Evolutionary conservation across 2,888 invertebrate species (phyloP), one percentile per base, ranked within the genome.

Genomic region (Ectemnius lituratus): DNA sequence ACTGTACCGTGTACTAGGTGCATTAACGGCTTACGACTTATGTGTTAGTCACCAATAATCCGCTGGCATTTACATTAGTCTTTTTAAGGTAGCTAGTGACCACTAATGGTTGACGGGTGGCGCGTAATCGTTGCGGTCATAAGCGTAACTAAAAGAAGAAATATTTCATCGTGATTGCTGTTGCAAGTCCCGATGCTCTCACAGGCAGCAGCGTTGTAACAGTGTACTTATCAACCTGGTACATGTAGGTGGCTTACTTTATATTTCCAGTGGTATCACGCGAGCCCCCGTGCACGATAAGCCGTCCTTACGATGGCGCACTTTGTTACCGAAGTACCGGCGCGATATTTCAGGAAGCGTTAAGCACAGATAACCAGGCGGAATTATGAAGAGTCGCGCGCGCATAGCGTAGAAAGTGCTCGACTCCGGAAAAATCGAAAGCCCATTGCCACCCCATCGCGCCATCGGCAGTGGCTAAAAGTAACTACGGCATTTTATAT

Each of bases 401-500:
- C 3, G 23, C 52, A 52, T 14, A 8, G 1, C 8, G 37, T 1
- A 37, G 37, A 11, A 37, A 37, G 37, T 37, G n/a, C 52, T 52
- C 16, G n/a, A 16, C 52, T 52, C 4, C 52, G 65, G 13, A 61
- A 65, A 46, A 66, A 58, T 70, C 59, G 52, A 62, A 66, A 18
- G 65, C 13, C n/a, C 23, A 66, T 14, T 13, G 45, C 46, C 56
- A 62, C 14, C n/a, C 52, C 16, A 52, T 52, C 16, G 16, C 2
- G 14, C 52, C 16, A 52, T 52, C 16, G 16, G 52, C 45, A 18
- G 23, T 46, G 56, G 18, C 27, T 27, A 62, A 66, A 70, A 66
- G 68, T 67, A 70, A 75, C 75, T 70, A 59, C 62, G 62, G 67
- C 59, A 68, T 67, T 65, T 57, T 59, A 57, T 52, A 60, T 46